Percentiles rank a stretch among this genome's conserved stretches.
Evolutionary conservation across 2,888 invertebrate genomes (phyloP).

Genomic region (Oscheius sp.): DNA sequence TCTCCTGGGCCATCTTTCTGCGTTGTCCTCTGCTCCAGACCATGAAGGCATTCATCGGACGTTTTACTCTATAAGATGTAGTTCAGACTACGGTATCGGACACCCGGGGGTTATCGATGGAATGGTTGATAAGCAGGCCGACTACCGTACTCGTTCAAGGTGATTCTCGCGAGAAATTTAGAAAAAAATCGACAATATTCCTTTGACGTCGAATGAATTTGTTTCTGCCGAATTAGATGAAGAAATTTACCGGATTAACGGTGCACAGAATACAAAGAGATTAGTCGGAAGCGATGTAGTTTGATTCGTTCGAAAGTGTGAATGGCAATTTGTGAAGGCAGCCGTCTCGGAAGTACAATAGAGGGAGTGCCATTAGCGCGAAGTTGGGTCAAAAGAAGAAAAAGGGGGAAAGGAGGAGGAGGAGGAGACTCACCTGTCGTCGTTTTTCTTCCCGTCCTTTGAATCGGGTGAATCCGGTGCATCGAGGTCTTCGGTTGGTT

Average conservation of each 20-base stretch:
- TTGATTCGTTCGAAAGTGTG: not conserved
- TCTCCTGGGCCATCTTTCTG: conserved; percentile 68
- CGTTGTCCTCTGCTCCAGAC: conserved; percentile 69
- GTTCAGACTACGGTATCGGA: not conserved
- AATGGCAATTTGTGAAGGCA: not conserved
- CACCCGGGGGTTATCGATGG: not conserved
- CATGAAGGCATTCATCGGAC: conserved; percentile 70
- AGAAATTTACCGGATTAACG: too few relatives aligned
- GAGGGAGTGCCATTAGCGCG: not conserved
- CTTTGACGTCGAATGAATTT: too few relatives aligned
- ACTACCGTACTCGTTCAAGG: conserved; percentile 9
- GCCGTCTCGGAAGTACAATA: not conserved
- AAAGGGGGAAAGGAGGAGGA: not conserved
- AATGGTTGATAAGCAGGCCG: conserved; percentile 11
- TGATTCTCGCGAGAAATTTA: too few relatives aligned
- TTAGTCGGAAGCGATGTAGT: too few relatives aligned
- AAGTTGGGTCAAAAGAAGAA: not conserved
- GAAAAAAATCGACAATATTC: too few relatives aligned
- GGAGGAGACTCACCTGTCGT: conserved; percentile 51
- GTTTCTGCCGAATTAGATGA: too few relatives aligned
- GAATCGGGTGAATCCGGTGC: conserved; percentile 48
- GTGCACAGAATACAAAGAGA: too few relatives aligned
- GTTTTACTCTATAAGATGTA: conserved; percentile 58
- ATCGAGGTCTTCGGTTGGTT: conserved; percentile 31
- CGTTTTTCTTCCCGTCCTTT: conserved; percentile 54